Conservation (phyloP, 92 coral and sea anemone genomes). For the Nematostella vectensis region DNA sequence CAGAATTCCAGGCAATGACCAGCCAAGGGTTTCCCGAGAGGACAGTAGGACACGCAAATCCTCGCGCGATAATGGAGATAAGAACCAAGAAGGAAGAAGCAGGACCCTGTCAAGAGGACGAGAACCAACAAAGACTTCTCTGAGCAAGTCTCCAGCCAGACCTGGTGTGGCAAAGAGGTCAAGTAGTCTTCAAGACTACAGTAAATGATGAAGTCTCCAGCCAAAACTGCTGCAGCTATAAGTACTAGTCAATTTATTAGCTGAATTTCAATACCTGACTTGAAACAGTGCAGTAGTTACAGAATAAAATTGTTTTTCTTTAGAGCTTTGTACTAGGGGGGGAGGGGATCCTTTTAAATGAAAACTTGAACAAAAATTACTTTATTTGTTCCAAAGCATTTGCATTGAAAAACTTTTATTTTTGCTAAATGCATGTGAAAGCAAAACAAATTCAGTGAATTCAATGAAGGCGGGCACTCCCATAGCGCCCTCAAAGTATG, state of each 20-base stretch:
- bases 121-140: conserved; percentile 37
- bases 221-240: neutral
- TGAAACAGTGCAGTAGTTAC: too few species aligned
- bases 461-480: too few species aligned
- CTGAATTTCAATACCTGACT: neutral
- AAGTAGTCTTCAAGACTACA: conserved; percentile 52
- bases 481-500: too few species aligned
- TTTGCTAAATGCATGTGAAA: too few species aligned
- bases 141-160: conserved; percentile 63
- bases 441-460: too few species aligned
- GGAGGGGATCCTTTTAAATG: too few species aligned
- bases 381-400: too few species aligned
- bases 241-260: neutral
- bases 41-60: conserved; percentile 11
- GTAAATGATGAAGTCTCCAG: too few species aligned
- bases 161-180: conserved; percentile 71
- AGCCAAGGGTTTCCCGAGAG: conserved; percentile 17
- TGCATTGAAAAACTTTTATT: too few species aligned
- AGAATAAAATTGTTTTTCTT: too few species aligned
- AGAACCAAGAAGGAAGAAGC: conserved; percentile 53
- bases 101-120: conserved; percentile 71
- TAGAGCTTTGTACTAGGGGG: too few species aligned
- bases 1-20: conserved; percentile 35
- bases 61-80: conserved; percentile 31
- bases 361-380: too few species aligned